Percentiles rank a stretch among this genome's conserved stretches.
phyloP scores from a whole-genome alignment of 2,888 invertebrate species.

The Drosophila quasianomalipes region DNA sequence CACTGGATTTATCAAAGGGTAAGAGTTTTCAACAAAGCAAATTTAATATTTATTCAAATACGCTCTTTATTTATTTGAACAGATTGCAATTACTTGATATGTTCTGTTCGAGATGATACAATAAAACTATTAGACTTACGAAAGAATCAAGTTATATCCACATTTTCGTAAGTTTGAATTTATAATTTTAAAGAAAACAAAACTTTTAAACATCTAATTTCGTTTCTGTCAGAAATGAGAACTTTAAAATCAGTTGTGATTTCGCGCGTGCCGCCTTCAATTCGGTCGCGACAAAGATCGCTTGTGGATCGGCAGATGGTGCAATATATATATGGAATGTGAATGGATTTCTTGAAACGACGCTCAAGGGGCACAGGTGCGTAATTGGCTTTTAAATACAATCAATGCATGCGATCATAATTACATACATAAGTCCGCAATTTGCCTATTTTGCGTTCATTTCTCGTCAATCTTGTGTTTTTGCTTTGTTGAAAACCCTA shows the following conservation, averaged over 20 bases:
- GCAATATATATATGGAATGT: conserved; percentile 96
- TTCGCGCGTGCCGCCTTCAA: conserved; percentile 97
- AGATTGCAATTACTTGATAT: conserved; percentile 96
- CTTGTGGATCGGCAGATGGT: conserved; percentile 97
- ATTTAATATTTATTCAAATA: background rate
- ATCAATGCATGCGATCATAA: conserved; percentile 20
- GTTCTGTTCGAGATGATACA: conserved; percentile 97
- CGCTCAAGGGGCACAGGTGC: conserved; percentile 92
- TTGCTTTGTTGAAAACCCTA: conserved; percentile 45
- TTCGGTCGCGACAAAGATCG: conserved; percentile 94
- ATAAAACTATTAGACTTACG: conserved; percentile 97
- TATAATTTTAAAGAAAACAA: background rate
- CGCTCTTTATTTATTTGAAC: conserved; percentile 75
- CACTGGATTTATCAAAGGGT: conserved; percentile 97
- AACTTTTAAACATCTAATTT: background rate
- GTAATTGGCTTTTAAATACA: conserved; percentile 15
- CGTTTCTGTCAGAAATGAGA: conserved; percentile 90
- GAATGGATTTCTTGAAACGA: conserved; percentile 90
- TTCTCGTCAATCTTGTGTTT: conserved; percentile 20
- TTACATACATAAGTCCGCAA: conserved; percentile 10
- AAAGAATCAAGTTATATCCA: conserved; percentile 95
- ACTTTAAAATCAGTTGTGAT: conserved; percentile 98
- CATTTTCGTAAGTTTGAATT: conserved; percentile 91
- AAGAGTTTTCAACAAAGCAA: background rate
- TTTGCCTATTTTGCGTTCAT: conserved; percentile 35